A percentile compares a stretch with the other conserved stretches of the same genome.
These are phyloP conservation scores for Leptodactylus fallax DNA, from an alignment of 2,797 vertebrate genomes.

Conservation along the genomic window DNA sequence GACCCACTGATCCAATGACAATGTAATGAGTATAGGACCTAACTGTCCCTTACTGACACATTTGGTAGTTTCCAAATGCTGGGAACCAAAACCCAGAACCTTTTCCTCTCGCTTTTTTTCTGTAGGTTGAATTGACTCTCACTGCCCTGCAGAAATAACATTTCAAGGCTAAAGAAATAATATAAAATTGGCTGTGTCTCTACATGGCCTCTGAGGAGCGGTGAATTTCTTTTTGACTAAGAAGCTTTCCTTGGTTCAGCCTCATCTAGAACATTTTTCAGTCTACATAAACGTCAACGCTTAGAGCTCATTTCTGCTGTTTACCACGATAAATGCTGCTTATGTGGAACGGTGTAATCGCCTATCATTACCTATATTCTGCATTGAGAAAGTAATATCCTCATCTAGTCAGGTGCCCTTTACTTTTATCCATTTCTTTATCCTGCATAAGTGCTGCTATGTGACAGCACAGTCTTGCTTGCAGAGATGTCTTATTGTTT, in stretches of 20 bases:
- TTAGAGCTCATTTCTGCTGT: background rate
- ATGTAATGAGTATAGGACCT: too few relatives aligned
- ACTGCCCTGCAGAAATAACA: background rate
- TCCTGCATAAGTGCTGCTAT: background rate
- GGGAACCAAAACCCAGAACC: background rate
- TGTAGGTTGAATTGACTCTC: background rate
- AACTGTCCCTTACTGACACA: too few relatives aligned
- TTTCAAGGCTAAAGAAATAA: background rate
- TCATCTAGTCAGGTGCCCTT: background rate
- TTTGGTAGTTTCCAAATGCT: background rate
- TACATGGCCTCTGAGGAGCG: background rate
- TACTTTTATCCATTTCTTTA: background rate
- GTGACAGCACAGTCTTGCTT: background rate
- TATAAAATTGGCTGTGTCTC: background rate
- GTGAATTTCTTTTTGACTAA: background rate
- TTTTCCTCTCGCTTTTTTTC: background rate
- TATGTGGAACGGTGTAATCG: constrained; percentile 1
- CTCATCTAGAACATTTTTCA: background rate
- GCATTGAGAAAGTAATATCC: background rate
- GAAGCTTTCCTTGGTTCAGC: background rate
- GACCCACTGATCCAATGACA: too few relatives aligned
- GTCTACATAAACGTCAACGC: background rate
- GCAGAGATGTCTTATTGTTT: background rate
- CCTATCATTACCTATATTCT: background rate
- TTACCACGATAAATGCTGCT: background rate